Base-by-base conservation (phyloP, 2,888 invertebrate species). In the Heliconius charithonia region DNA sequence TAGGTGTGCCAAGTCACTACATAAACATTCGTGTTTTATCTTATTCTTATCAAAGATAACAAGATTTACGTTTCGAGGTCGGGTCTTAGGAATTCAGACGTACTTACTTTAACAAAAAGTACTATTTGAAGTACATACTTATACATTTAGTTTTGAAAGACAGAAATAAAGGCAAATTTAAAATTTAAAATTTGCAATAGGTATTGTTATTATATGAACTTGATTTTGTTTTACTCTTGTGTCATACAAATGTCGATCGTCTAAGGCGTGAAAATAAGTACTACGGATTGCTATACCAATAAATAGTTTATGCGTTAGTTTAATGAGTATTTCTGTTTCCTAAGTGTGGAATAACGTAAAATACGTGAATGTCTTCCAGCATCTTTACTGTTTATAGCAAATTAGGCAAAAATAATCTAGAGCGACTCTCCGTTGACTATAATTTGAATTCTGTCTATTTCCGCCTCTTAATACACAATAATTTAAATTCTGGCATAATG, bases 31-130 rank as follows among this genome's bases (percentile, higher is more conserved):
- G 67, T 32, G 41, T 37, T 73, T 41, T 78, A 45, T 78, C 67
- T 73, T 25, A 73, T 66, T 73, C 77, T 78, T 78, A 78, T 76
- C 74, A 71, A 59, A 51, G 80, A 79, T 80, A 80, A 79, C 69
- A 62, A 70, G 72, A 80, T 77, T 74, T 79, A 72, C 51, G 76
- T 63, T 59, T 79, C 79, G 65, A 79, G 76, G 80, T 66, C 80
- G 45, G 74, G 70, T 65, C 32, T 67, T 78, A 32, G 45, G 25
- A 59, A 69, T 78, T 66, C 65, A 45, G 51, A 73, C 22, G 37
- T 37, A 59, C 59, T 59, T 59, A 56, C 45, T 67, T 73, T 59
- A 22, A 22, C 16, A 41, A 67, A 51, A 72, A 32, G 13, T 32
- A 3, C n/a, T 32, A 25, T 16, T 45, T 69, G 9, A 45, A 69